Evolutionary conservation across 2,797 vertebrate genomes (phyloP), one percentile per base, ranked within the genome.

Genomic region (Buceros bicornis): DNA sequence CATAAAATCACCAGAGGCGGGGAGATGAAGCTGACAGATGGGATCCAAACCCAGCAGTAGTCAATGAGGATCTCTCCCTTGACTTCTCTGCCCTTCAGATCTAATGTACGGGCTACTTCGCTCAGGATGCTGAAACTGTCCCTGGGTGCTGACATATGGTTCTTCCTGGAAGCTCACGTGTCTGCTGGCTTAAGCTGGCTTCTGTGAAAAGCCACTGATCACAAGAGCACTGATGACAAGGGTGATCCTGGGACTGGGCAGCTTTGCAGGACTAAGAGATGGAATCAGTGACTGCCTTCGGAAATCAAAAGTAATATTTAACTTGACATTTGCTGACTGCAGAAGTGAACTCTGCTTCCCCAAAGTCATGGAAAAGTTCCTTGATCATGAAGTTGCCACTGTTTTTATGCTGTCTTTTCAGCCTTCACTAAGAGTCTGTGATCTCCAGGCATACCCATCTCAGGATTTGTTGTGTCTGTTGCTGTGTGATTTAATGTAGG

Each of bases 271-370:
- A 15, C 12, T 54, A 47, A 60, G 28, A 67, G 76, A 3, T 83
- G 54, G n/a, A 88, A 90, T 76, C 40, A 82, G 57, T 80, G 47
- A 31, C n/a, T 72, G 33, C 54, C 43, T 81, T 82, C 2, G 13
- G 77, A 84, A 74, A 76, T 45, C 47, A 80, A 90, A 40, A 93
- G 37, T 90, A 94, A 81, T 93, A 85, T 79, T 95, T 95, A 90
- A 91, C 60, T 64, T 94, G 50, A 29, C 48, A 47, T 90, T 90
- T 91, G 29, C 47, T 80, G 67, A 57, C 29, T 64, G 71, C 25
- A 61, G 17, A 89, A 61, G 24, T 40, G 81, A 90, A 56, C 37
- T 87, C 29, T 72, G 19, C 37, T 87, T 94, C 76, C n/a, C 25
- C n/a, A 58, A 74, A 66, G 37, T 61, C 84, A 65, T 22, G 19